Conservation (phyloP, 2,888 invertebrate genomes). For the Tryphoninae sp. region DNA sequence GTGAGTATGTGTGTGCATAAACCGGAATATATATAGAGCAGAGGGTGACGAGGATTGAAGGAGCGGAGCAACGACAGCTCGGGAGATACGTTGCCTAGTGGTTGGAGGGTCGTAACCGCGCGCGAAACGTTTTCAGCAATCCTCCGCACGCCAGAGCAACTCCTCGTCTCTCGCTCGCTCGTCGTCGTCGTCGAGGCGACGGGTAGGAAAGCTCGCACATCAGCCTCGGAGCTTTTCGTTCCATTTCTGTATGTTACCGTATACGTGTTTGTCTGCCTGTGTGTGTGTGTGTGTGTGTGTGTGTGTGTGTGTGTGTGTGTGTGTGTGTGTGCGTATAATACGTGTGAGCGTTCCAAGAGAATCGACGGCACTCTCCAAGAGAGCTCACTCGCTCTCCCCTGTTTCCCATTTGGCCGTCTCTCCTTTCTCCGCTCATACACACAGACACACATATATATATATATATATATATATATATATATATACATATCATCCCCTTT, state of each 20-base stretch:
- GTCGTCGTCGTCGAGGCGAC: slow-evolving; percentile 48
- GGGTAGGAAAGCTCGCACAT: slow-evolving; percentile 43
- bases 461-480: not conserved
- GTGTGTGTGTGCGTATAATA: slow-evolving; percentile 10
- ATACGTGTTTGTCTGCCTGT: not conserved
- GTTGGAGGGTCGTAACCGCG: slow-evolving; percentile 60
- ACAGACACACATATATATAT: not conserved
- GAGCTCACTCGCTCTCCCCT: slow-evolving; percentile 26
- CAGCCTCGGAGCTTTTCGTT: slow-evolving; percentile 57
- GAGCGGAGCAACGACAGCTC: slow-evolving; percentile 52
- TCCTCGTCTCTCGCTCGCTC: slow-evolving; percentile 32
- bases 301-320: not conserved
- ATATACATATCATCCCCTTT: slow-evolving; percentile 16
- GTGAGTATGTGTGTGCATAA: not conserved
- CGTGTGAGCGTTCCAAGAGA: not conserved
- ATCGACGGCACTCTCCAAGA: slow-evolving; percentile 28
- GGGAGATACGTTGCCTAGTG: slow-evolving; percentile 46
- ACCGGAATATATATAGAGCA: not conserved
- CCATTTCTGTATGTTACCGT: slow-evolving; percentile 17
- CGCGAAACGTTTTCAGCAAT: slow-evolving; percentile 61
- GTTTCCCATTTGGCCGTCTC: slow-evolving; percentile 53
- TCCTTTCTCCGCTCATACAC: slow-evolving; percentile 16
- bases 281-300: slow-evolving; percentile 9
- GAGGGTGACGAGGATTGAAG: slow-evolving; percentile 39
- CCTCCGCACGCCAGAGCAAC: slow-evolving; percentile 34